These are phyloP conservation scores for Oreochromis grahami DNA, from an alignment of 2,797 vertebrate genomes.

Conservation along the genomic window DNA sequence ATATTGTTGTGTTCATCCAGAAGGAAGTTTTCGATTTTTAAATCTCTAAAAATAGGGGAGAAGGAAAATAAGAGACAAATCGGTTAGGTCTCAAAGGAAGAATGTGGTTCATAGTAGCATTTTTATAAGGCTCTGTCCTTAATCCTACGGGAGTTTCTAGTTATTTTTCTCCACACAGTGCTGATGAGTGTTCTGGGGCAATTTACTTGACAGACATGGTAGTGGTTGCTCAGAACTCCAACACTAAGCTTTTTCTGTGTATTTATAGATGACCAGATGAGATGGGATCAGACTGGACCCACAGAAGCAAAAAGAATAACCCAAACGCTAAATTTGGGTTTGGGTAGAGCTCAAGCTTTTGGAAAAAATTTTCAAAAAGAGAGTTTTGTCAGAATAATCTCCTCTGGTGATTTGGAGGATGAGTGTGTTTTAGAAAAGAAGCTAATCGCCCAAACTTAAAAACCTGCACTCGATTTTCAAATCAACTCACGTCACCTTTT, in stretches of 20 bases:
- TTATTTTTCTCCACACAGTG: not conserved
- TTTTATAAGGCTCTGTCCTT: not conserved
- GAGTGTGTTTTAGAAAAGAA: conserved; percentile 7
- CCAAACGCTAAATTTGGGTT: conserved; percentile 23
- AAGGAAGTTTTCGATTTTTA: conserved; percentile 90
- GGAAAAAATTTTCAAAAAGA: not conserved
- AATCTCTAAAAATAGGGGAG: conserved; percentile 68
- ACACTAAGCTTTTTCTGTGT: not conserved
- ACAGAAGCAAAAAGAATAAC: conserved; percentile 18
- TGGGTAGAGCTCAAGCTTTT: conserved; percentile 12
- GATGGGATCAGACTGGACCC: conserved; percentile 6
- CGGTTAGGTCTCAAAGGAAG: not conserved
- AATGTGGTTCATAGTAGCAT: not conserved
- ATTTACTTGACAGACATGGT: conserved; percentile 3
- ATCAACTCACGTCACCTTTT: not conserved
- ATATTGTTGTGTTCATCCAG: conserved; percentile 86
- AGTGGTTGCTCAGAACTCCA: not conserved
- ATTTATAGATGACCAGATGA: conserved; percentile 28
- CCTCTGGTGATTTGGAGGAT: not conserved
- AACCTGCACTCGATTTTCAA: not conserved
- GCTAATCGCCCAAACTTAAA: not conserved
- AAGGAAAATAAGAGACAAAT: conserved; percentile 5
- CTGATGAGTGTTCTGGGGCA: not conserved
- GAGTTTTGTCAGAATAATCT: not conserved
- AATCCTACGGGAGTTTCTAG: not conserved